Conservation (phyloP, 2,797 vertebrate species). For the Alfaro cultratus region DNA sequence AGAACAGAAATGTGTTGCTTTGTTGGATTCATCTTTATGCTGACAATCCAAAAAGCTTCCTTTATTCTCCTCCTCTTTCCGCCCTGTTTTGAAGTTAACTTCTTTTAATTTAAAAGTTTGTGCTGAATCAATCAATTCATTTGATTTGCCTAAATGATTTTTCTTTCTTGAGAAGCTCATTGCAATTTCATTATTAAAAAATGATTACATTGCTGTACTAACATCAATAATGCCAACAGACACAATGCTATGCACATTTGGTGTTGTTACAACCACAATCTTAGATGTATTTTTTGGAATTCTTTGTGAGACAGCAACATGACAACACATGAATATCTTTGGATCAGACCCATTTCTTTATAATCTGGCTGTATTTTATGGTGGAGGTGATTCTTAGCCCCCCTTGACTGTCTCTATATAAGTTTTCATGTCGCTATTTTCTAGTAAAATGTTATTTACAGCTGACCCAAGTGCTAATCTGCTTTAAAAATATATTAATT, state of each 20-base stretch:
- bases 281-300: background rate
- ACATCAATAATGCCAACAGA: background rate
- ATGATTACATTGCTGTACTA: background rate
- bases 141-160: background rate
- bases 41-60: slow-evolving; percentile 16
- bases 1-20: slow-evolving; percentile 62
- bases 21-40: slow-evolving; percentile 33
- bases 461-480: slow-evolving; percentile 30
- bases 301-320: background rate
- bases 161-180: background rate
- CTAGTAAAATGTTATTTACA: slow-evolving; percentile 36
- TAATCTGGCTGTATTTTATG: background rate
- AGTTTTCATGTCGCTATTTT: slow-evolving; percentile 33
- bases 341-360: background rate
- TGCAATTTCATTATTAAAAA: background rate
- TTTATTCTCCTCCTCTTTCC: slow-evolving; percentile 13
- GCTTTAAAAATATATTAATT: slow-evolving; percentile 22
- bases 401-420: slow-evolving; percentile 21
- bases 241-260: background rate
- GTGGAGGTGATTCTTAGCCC: background rate
- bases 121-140: background rate
- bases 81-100: background rate
- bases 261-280: background rate
- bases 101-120: background rate
- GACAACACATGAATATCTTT: background rate